phyloP scores from a whole-genome alignment of 1,140 invertebrate genomes.

The Drosophila takahashii region DNA sequence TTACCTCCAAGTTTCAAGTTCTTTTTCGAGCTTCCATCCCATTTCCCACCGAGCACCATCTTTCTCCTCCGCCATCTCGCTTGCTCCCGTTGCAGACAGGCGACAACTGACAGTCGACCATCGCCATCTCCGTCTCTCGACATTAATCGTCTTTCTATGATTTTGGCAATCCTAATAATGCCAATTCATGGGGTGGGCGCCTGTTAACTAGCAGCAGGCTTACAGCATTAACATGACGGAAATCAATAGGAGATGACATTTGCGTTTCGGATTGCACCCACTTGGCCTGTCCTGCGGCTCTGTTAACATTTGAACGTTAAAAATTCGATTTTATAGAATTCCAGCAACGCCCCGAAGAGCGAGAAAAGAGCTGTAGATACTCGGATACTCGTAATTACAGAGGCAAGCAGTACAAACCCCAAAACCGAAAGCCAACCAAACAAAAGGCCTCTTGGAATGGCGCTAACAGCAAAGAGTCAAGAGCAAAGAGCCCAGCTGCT shows the following conservation, averaged over 20 bases:
- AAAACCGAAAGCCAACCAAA: neutral
- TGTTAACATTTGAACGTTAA: conserved; percentile 83
- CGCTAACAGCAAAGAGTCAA: conserved; percentile 40
- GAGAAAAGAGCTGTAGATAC: conserved; percentile 8
- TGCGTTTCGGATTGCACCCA: conserved; percentile 13
- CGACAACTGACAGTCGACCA: conserved; percentile 6
- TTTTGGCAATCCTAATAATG: conserved; percentile 84
- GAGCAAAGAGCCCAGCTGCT: conserved; percentile 53
- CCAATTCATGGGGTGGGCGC: conserved; percentile 78
- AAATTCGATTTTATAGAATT: conserved; percentile 84
- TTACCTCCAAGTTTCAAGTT: too few species aligned
- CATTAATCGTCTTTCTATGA: conserved; percentile 83
- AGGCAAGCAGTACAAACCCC: neutral
- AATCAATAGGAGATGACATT: conserved; percentile 53
- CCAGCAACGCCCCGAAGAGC: conserved; percentile 73
- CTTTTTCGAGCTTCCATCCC: conserved; percentile 2
- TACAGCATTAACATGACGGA: conserved; percentile 68
- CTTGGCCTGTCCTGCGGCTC: conserved; percentile 57
- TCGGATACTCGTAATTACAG: conserved; percentile 5
- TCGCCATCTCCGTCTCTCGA: conserved; percentile 20
- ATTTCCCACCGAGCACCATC: conserved; percentile 38
- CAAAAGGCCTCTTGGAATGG: conserved; percentile 21
- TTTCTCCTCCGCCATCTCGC: conserved; percentile 27
- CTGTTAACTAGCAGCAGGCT: conserved; percentile 75
- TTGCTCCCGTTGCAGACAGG: conserved; percentile 25